These are phyloP conservation scores for Apis cerana DNA, from an alignment of 1,140 invertebrate species.

Conservation along the genomic window DNA sequence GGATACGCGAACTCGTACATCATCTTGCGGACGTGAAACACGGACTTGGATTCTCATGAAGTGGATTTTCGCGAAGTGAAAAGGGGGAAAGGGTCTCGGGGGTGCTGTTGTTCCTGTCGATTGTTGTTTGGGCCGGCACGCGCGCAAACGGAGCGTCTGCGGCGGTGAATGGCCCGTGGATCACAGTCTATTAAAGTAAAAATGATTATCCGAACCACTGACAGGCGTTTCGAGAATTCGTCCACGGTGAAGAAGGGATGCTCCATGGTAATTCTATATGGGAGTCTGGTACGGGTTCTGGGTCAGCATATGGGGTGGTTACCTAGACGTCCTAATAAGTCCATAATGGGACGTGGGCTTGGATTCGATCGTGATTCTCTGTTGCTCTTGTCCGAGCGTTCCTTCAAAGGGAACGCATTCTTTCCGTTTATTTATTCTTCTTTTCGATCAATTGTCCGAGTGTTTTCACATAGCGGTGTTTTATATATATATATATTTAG, in stretches of 20 bases:
- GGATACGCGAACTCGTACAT: conserved; percentile 51
- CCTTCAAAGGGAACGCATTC: neutral
- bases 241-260: conserved; percentile 33
- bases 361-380: conserved; percentile 12
- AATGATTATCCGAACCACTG: conserved; percentile 62
- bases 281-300: conserved; percentile 30
- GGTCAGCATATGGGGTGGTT: conserved; percentile 57
- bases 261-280: conserved; percentile 66
- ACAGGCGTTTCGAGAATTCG: conserved; percentile 46
- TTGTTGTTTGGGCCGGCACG: conserved; percentile 42
- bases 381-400: neutral
- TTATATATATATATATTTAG: neutral
- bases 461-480: too few species aligned
- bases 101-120: conserved; percentile 10
- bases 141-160: conserved; percentile 33
- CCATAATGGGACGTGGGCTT: conserved; percentile 28
- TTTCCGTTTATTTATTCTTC: neutral
- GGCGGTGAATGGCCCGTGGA: conserved; percentile 49
- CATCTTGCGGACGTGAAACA: conserved; percentile 23
- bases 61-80: conserved; percentile 43
- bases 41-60: neutral
- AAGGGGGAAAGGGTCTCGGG: neutral
- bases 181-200: conserved; percentile 67
- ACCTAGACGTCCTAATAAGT: conserved; percentile 57
- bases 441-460: neutral